Percentiles rank a stretch among this genome's conserved stretches.
Evolutionary conservation across 1,140 invertebrate genomes (phyloP).

Genomic region (Hestina assimilis): DNA sequence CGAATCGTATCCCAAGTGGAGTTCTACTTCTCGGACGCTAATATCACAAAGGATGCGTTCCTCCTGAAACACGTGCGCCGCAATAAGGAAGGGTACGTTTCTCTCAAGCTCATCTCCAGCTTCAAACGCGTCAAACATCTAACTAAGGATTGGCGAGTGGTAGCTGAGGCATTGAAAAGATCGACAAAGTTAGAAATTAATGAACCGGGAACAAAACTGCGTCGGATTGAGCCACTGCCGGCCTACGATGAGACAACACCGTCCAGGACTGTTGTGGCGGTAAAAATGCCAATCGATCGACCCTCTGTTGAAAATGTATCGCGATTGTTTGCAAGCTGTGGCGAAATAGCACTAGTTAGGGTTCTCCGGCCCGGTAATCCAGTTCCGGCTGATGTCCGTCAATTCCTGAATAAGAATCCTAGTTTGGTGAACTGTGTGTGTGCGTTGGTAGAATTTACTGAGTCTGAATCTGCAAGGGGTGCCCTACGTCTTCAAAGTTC

Average conservation of each 20-base stretch:
- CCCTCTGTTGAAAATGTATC: constrained; percentile 92
- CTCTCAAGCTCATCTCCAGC: constrained; percentile 94
- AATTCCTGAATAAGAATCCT: constrained; percentile 94
- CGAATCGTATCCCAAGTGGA: constrained; percentile 92
- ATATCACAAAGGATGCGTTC: constrained; percentile 96
- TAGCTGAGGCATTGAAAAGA: constrained; percentile 88
- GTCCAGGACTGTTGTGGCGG: constrained; percentile 93
- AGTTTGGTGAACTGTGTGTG: constrained; percentile 90
- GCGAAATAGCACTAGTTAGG: constrained; percentile 92
- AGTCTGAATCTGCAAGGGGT: constrained; percentile 89
- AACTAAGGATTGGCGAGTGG: constrained; percentile 95
- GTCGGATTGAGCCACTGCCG: constrained; percentile 90
- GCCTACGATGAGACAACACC: constrained; percentile 94
- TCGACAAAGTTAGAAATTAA: constrained; percentile 94
- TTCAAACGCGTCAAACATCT: constrained; percentile 95
- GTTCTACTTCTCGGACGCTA: constrained; percentile 96
- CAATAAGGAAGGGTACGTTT: constrained; percentile 97
- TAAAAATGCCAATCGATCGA: constrained; percentile 89
- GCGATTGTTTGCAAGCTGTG: constrained; percentile 90
- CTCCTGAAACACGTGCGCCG: constrained; percentile 95
- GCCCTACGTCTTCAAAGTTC: constrained; percentile 83
- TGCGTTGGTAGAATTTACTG: constrained; percentile 93
- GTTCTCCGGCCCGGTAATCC: constrained; percentile 92
- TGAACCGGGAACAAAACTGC: constrained; percentile 93
- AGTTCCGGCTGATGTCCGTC: constrained; percentile 91